Percentiles rank a stretch among this genome's conserved stretches.
These are phyloP conservation scores for Pomacea maculata DNA, from an alignment of 1,140 invertebrate species.

Conservation along the genomic window DNA sequence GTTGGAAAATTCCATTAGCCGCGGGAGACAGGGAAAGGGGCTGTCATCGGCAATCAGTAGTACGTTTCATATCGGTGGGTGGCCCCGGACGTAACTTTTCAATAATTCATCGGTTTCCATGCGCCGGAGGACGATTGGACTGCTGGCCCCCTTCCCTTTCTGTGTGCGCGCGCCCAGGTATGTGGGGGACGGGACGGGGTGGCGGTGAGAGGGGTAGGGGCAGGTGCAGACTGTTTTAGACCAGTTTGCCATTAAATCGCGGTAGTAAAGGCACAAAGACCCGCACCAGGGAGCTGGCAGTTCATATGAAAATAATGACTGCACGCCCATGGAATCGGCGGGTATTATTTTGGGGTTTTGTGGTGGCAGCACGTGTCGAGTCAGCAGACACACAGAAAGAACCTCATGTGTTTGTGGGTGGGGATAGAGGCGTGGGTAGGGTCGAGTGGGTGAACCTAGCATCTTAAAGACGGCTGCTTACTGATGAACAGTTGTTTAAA, in stretches of 20 bases:
- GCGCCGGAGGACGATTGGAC: neutral
- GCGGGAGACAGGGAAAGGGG: too few relatives aligned
- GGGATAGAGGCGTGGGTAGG: too few relatives aligned
- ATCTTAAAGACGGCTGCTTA: too few relatives aligned
- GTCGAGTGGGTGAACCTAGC: too few relatives aligned
- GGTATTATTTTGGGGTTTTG: too few relatives aligned
- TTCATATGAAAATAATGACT: conserved; percentile 3
- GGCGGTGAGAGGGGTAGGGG: neutral
- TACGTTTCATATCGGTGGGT: conserved; percentile 10
- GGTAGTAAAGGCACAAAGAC: neutral
- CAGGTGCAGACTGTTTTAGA: conserved; percentile 17
- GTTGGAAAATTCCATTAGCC: too few relatives aligned
- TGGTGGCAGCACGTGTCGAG: too few relatives aligned
- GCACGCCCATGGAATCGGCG: too few relatives aligned
- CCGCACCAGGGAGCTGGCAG: neutral
- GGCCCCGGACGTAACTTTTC: neutral
- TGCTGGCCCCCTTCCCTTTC: neutral
- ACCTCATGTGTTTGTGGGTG: too few relatives aligned
- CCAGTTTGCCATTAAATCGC: conserved; percentile 14
- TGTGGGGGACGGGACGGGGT: neutral
- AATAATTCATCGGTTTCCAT: conserved; percentile 11
- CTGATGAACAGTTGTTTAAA: too few relatives aligned
- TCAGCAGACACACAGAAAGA: too few relatives aligned
- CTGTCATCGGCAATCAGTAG: neutral
- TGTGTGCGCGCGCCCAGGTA: neutral